Conservation (phyloP, 1,140 invertebrate species). For the Bactericera cockerelli region DNA sequence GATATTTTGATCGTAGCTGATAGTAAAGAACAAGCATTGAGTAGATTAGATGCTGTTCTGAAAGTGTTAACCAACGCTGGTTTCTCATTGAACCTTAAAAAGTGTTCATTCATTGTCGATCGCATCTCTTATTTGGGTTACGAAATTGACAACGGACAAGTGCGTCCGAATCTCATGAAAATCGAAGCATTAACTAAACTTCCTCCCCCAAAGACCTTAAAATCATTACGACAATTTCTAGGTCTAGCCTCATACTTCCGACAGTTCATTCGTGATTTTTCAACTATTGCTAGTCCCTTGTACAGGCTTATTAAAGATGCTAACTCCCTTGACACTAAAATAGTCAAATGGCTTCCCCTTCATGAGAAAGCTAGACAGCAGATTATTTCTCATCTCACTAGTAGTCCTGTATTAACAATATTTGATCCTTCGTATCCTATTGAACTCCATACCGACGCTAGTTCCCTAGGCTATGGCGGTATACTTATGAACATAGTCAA, state of each 20-base stretch:
- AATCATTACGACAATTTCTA: slow-evolving; percentile 22
- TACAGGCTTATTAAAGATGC: slow-evolving; percentile 8
- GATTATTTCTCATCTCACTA: slow-evolving; percentile 14
- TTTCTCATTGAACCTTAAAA: slow-evolving; percentile 19
- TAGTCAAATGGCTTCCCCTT: background rate
- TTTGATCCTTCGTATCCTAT: slow-evolving; percentile 24
- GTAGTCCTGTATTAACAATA: slow-evolving; percentile 25
- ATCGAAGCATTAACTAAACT: slow-evolving; percentile 16
- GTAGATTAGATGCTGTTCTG: slow-evolving; percentile 7
- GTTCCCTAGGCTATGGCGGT: slow-evolving; percentile 18
- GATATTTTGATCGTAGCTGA: slow-evolving; percentile 8
- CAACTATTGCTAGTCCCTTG: slow-evolving; percentile 21
- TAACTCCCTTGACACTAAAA: background rate
- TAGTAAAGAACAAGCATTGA: slow-evolving; percentile 8
- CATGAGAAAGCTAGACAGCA: background rate
- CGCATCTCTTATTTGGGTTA: slow-evolving; percentile 25
- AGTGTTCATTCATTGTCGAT: slow-evolving; percentile 25
- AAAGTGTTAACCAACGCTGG: slow-evolving; percentile 3
- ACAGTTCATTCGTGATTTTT: slow-evolving; percentile 24
- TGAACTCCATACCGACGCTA: slow-evolving; percentile 24
- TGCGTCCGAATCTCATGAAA: slow-evolving; percentile 19
- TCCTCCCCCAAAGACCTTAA: slow-evolving; percentile 21
- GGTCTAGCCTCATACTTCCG: slow-evolving; percentile 25
- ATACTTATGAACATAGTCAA: slow-evolving; percentile 15
- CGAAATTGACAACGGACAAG: slow-evolving; percentile 19